phyloP scores from a whole-genome alignment of 2,113 vertebrate species.

The Ranitomeya variabilis region DNA sequence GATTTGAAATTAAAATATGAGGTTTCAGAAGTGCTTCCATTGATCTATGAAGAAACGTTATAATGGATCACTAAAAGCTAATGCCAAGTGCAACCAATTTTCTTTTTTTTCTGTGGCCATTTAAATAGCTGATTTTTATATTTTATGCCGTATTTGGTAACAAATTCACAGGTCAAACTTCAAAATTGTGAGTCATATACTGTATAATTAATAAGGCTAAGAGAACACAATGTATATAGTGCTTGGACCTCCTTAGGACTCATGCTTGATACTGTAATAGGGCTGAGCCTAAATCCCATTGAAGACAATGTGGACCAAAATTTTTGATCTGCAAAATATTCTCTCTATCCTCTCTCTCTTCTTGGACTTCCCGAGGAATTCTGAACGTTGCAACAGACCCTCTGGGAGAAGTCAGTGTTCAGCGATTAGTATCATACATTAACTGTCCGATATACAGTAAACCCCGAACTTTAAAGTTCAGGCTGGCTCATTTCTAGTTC shows the following conservation, averaged over 20 bases:
- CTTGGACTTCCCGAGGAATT: too few relatives aligned
- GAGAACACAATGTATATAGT: background rate
- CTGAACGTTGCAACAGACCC: too few relatives aligned
- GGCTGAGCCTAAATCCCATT: too few relatives aligned
- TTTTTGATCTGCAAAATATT: too few relatives aligned
- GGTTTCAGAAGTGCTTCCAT: slow-evolving; percentile 13
- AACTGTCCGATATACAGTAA: too few relatives aligned
- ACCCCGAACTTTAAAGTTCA: too few relatives aligned
- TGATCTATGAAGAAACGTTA: slow-evolving; percentile 30
- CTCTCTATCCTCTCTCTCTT: too few relatives aligned
- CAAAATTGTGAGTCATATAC: background rate
- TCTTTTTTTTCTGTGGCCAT: background rate
- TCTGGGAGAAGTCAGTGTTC: too few relatives aligned
- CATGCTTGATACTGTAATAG: too few relatives aligned
- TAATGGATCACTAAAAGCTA: slow-evolving; percentile 7
- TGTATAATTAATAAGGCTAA: background rate
- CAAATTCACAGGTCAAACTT: background rate
- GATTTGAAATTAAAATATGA: slow-evolving; percentile 32
- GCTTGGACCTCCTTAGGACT: background rate
- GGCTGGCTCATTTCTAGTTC: too few relatives aligned
- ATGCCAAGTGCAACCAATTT: slow-evolving; percentile 15
- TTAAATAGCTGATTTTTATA: background rate
- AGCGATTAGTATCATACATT: too few relatives aligned
- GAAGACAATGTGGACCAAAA: too few relatives aligned
- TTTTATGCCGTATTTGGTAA: background rate